phyloP scores from a whole-genome alignment of 2,113 vertebrate species.

The Leptodactylus fuscus region DNA sequence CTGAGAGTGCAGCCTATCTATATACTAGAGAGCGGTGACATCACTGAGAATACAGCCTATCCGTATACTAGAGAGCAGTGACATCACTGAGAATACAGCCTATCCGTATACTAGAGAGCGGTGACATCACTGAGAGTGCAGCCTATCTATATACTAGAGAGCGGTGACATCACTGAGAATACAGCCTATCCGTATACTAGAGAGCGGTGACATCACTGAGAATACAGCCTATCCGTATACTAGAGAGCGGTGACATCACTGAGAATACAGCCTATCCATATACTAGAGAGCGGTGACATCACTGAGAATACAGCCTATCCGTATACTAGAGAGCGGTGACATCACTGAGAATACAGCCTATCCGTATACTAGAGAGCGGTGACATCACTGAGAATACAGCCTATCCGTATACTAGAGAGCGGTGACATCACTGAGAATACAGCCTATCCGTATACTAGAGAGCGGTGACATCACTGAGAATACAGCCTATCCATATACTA shows the following conservation, averaged over 20 bases:
- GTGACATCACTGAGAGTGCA: too few species aligned
- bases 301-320: neutral
- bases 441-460: neutral
- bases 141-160: neutral
- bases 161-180: neutral
- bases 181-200: neutral
- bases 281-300: neutral
- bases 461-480: neutral
- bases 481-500: conserved; percentile 14
- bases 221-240: neutral
- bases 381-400: neutral
- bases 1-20: neutral
- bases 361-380: too few species aligned
- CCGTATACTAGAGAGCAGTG: neutral
- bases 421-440: neutral
- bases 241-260: too few species aligned
- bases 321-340: neutral
- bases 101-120: too few species aligned
- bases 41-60: neutral
- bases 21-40: neutral
- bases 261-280: neutral
- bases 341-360: neutral
- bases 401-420: neutral
- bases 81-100: neutral
- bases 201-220: neutral